Percentiles rank a stretch among this genome's conserved stretches.
Evolutionary conservation across 2,888 invertebrate genomes (phyloP).

Genomic region (Scaptomyza cyrtandrae): DNA sequence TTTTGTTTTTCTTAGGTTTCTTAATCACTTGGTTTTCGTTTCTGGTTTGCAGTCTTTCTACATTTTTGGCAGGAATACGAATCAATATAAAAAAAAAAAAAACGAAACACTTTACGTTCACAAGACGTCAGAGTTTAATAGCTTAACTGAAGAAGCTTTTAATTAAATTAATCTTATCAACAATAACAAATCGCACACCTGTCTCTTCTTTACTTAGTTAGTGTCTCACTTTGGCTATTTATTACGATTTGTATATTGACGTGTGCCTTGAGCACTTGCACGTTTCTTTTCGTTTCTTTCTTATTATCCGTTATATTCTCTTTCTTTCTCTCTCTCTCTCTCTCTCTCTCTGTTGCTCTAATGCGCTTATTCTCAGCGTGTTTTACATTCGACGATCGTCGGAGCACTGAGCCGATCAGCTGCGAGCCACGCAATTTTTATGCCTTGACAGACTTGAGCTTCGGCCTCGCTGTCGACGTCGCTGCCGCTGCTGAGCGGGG

Average conservation of each 20-base stretch:
- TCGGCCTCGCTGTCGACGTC: constrained; percentile 36
- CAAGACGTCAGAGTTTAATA: constrained; percentile 9
- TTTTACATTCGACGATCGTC: constrained; percentile 54
- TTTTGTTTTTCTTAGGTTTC: not conserved
- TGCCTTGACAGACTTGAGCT: constrained; percentile 44
- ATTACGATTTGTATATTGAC: too few species aligned
- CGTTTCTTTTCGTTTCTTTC: constrained; percentile 23
- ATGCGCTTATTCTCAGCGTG: constrained; percentile 4
- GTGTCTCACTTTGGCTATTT: constrained; percentile 5
- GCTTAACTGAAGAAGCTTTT: constrained; percentile 34
- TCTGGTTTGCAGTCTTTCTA: constrained; percentile 11
- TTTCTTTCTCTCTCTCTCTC: not conserved
- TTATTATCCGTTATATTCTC: not conserved
- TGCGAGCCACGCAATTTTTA: constrained; percentile 70
- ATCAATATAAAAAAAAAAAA: not conserved
- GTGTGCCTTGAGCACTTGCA: constrained; percentile 36
- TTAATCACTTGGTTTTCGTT: too few species aligned
- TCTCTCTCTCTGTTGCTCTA: not conserved
- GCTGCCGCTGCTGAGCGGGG: constrained; percentile 18
- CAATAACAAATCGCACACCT: constrained; percentile 33
- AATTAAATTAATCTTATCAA: constrained; percentile 57
- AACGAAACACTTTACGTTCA: constrained; percentile 5
- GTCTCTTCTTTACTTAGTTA: constrained; percentile 1
- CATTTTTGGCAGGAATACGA: constrained; percentile 29
- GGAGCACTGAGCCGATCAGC: constrained; percentile 72